Evolutionary conservation across 2,888 invertebrate genomes (phyloP).

Genomic region (Erebia aethiops): DNA sequence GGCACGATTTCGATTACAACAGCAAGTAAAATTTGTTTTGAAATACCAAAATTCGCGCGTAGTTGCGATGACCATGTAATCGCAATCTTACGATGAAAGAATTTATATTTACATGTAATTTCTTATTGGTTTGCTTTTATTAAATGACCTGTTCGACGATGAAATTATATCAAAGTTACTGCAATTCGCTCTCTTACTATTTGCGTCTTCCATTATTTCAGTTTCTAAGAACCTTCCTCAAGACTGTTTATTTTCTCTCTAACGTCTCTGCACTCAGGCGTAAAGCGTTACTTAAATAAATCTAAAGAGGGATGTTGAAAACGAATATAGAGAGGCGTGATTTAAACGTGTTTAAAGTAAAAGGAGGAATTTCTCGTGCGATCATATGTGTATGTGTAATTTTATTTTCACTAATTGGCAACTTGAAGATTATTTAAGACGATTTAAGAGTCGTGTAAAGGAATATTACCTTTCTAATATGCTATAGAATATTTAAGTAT

Average conservation of each 20-base stretch:
- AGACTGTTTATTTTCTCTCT: slow-evolving; percentile 43
- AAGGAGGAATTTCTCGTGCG: background rate
- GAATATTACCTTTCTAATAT: too few relatives aligned
- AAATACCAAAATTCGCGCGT: too few relatives aligned
- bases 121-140: background rate
- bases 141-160: background rate
- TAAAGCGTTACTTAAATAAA: slow-evolving; percentile 39
- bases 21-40: too few relatives aligned
- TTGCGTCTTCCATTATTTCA: slow-evolving; percentile 8
- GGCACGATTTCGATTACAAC: too few relatives aligned
- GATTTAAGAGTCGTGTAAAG: too few relatives aligned
- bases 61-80: too few relatives aligned
- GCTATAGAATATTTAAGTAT: too few relatives aligned
- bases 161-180: background rate
- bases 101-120: background rate
- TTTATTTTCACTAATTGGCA: background rate
- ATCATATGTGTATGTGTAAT: background rate
- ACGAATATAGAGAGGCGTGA: slow-evolving; percentile 11
- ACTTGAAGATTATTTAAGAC: too few relatives aligned
- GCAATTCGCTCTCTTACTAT: background rate
- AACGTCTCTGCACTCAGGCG: slow-evolving; percentile 34
- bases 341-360: background rate
- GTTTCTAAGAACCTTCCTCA: slow-evolving; percentile 29
- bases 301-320: slow-evolving; percentile 19
- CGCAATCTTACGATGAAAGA: too few relatives aligned